phyloP scores from a whole-genome alignment of 2,797 vertebrate species.

The Gymnoscopelus braueri region DNA sequence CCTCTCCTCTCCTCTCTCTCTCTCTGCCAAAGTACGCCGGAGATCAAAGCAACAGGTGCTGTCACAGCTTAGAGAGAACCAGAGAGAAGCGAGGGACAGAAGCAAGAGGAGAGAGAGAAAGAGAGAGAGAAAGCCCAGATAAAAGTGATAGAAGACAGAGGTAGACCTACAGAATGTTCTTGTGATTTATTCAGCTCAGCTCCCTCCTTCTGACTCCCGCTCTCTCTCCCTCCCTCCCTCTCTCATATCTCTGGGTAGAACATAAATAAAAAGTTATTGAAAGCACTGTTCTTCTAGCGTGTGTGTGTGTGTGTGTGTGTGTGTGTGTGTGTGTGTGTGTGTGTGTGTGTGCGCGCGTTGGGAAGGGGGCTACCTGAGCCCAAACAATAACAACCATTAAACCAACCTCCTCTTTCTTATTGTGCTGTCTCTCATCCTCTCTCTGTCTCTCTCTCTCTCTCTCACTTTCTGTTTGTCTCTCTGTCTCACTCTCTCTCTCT shows the following conservation, averaged over 20 bases:
- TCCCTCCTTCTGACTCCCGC: conserved; percentile 36
- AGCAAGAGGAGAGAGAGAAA: conserved; percentile 7
- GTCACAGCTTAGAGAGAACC: conserved; percentile 53
- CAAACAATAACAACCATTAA: conserved; percentile 32
- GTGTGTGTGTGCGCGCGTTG: no score
- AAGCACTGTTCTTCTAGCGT: no score
- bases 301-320: no score
- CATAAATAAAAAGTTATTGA: no score
- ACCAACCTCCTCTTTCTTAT: conserved; percentile 26
- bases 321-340: no score
- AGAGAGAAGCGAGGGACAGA: conserved; percentile 17
- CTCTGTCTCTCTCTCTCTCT: neutral
- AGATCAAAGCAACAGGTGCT: conserved; percentile 64
- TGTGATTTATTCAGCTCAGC: conserved; percentile 48
- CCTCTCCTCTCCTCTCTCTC: conserved; percentile 36
- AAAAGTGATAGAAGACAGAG: conserved; percentile 52
- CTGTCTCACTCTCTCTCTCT: neutral
- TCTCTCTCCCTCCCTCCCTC: conserved; percentile 5
- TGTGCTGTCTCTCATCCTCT: conserved; percentile 18
- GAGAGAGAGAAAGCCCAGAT: conserved; percentile 30
- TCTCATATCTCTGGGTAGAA: neutral
- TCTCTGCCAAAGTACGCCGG: conserved; percentile 23
- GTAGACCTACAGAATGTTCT: no score
- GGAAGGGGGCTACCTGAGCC: conserved; percentile 2
- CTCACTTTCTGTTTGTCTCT: conserved; percentile 9